A percentile compares a stretch with the other conserved stretches of the same genome.
These are phyloP conservation scores for Nothoprocta perdicaria DNA, from an alignment of 2,113 vertebrate species.

Conservation along the genomic window DNA sequence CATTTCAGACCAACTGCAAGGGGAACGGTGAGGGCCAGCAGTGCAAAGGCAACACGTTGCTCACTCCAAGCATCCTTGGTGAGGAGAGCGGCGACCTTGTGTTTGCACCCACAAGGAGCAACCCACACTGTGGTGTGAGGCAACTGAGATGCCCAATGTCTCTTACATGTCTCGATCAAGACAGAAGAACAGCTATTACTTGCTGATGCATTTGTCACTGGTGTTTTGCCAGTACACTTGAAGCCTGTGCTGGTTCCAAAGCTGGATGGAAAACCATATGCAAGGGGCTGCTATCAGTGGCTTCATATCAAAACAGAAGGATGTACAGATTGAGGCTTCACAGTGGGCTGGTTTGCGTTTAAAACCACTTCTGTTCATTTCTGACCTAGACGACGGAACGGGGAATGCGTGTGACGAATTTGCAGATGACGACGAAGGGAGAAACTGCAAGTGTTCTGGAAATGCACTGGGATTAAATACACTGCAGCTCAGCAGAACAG, in stretches of 20 bases:
- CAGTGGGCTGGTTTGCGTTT: background rate
- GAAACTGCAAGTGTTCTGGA: background rate
- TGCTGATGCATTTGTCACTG: background rate
- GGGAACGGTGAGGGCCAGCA: background rate
- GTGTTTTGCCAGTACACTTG: background rate
- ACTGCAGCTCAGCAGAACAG: background rate
- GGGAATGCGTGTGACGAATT: background rate
- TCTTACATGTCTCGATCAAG: background rate
- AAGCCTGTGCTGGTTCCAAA: background rate
- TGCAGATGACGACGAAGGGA: background rate
- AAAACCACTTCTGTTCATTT: background rate
- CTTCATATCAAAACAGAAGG: background rate
- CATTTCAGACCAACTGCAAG: background rate
- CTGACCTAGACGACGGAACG: background rate
- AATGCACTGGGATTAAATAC: background rate
- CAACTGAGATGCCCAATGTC: background rate
- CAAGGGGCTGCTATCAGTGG: background rate
- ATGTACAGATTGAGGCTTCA: background rate
- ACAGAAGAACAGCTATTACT: too few relatives aligned
- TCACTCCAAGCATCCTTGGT: background rate
- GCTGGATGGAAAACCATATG: background rate
- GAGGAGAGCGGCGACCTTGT: rapidly evolving
- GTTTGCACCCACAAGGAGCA: background rate
- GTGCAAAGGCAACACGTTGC: background rate
- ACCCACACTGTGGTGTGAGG: background rate